phyloP scores from a whole-genome alignment of 2,797 vertebrate species.

The Eremophila alpestris region DNA sequence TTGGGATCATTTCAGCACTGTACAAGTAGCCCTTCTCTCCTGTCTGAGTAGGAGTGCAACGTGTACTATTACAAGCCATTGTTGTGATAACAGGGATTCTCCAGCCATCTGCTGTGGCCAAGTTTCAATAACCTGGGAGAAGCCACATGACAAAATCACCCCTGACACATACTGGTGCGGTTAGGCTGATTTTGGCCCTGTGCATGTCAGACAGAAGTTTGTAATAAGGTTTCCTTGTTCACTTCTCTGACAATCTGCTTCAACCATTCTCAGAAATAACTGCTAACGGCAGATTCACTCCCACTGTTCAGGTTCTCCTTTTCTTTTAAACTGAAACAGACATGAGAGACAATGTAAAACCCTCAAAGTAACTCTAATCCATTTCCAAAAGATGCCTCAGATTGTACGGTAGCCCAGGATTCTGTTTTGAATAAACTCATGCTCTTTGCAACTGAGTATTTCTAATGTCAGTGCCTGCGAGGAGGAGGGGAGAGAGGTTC shows the following conservation, averaged over 20 bases:
- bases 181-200: constrained; percentile 17
- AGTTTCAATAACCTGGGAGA: constrained; percentile 7
- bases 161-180: background rate
- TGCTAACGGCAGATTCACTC: constrained; percentile 51
- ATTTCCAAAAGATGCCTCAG: constrained; percentile 70
- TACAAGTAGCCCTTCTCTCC: background rate
- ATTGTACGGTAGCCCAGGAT: constrained; percentile 37
- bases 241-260: constrained; percentile 42
- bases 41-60: background rate
- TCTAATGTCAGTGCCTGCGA: constrained; percentile 51
- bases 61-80: background rate
- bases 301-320: constrained; percentile 36
- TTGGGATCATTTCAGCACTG: background rate
- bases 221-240: constrained; percentile 27
- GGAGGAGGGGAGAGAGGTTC: constrained; percentile 15
- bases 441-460: constrained; percentile 54
- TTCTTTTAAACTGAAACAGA: constrained; percentile 56
- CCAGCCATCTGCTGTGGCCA: background rate
- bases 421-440: constrained; percentile 72
- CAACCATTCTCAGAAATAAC: constrained; percentile 42
- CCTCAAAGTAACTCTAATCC: constrained; percentile 70
- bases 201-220: constrained; percentile 36
- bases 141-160: background rate
- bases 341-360: constrained; percentile 60
- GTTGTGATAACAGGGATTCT: constrained; percentile 37